Base-by-base conservation (phyloP, 53 echinoderm and acorn worm genomes). In the Antedon mediterranea region DNA sequence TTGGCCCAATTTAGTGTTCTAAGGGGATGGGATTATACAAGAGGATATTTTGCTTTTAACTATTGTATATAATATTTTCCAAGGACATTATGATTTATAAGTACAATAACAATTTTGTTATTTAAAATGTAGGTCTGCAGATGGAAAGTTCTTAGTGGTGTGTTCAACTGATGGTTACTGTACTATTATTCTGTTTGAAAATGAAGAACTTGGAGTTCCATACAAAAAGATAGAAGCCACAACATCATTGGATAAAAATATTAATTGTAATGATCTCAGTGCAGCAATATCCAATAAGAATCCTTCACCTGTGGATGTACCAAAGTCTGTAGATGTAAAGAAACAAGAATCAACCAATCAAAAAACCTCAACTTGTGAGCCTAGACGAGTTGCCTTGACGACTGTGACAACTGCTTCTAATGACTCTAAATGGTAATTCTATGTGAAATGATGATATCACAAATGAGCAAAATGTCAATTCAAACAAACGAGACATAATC, bases 151-250 rank as follows among this genome's bases (percentile, higher is more conserved):
- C 31, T 76, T 94, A 9, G 73, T 84, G 29, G 86, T 89, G 11
- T 91, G 89, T 27, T 94, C 94, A 20, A 94, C 94, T 11, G 94
- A 94, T 76, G 94, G 94, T 20, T 94, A 89, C 81, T 89, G 89
- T 33, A 86, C 94, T 27, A 74, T 94, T 28, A 85, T 94, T 29
- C 72, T 91, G 41, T 94, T 94, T 82, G 94, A 94, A 72, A 76
- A 83, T 15, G 85, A 82, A 32, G 94, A 94, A 83, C 83, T 94
- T 14, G 94, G 94, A 8, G 80, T 78, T 26, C 88, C 81, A 31
- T 90, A 88, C 75, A 83, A 78, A 34, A 82, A 81, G 41, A 43
- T 80, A 32, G 78, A 78, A 43, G 72, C 82, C 23, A 78, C 73
- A 15, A 78, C 77, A 30, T 29, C 75, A 31, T 31, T 78, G 33